Percentiles rank a stretch among this genome's conserved stretches.
Evolutionary conservation across 2,888 invertebrate species (phyloP).

Genomic region (Cheilosia urbana): DNA sequence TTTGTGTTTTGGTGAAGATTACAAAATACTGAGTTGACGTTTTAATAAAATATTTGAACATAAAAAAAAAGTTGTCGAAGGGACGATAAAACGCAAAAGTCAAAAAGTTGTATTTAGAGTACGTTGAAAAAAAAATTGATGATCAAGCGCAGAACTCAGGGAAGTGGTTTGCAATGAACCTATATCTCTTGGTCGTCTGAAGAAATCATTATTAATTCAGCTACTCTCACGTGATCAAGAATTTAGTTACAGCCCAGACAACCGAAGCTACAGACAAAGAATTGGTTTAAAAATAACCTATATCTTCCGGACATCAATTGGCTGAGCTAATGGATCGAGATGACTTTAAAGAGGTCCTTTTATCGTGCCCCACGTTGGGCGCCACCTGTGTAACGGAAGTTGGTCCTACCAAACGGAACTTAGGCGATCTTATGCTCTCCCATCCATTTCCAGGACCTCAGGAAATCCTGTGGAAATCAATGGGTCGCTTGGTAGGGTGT

Average conservation of each 20-base stretch:
- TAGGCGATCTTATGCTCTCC: too few relatives aligned
- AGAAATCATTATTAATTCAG: not conserved
- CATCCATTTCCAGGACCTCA: too few relatives aligned
- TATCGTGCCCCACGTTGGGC: not conserved
- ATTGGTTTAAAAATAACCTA: not conserved
- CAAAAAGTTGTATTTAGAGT: not conserved
- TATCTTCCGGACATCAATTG: not conserved
- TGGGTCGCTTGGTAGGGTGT: too few relatives aligned
- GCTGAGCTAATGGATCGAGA: not conserved
- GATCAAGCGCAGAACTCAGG: not conserved
- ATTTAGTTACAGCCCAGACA: not conserved
- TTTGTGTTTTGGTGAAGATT: too few relatives aligned
- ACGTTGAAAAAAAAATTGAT: not conserved
- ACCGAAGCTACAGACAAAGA: not conserved
- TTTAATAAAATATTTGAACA: not conserved
- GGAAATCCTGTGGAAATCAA: too few relatives aligned
- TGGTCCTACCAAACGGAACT: too few relatives aligned
- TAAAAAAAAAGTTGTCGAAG: not conserved
- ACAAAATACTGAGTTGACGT: not conserved
- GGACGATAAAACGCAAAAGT: not conserved
- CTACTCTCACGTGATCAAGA: not conserved
- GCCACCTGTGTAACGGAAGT: not conserved
- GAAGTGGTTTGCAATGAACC: slow-evolving; percentile 3
- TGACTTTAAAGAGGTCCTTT: not conserved
- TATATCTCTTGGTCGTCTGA: not conserved